phyloP scores from a whole-genome alignment of 2,113 vertebrate genomes.

The Anolis carolinensis region DNA sequence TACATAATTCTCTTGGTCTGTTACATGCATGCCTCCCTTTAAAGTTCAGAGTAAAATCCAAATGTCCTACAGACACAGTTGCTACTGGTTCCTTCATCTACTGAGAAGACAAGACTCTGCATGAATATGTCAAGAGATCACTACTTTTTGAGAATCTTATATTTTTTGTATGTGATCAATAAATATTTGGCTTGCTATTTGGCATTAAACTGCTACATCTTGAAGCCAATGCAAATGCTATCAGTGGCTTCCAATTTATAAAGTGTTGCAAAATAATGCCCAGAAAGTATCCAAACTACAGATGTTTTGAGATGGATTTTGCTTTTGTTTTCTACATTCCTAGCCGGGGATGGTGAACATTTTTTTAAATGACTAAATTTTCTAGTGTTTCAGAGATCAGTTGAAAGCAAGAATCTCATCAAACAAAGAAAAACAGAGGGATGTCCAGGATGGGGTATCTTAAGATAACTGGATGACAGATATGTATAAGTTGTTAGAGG shows the following conservation, averaged over 20 bases:
- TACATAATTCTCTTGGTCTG: background rate
- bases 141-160: no score
- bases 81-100: background rate
- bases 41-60: background rate
- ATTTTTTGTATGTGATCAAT: no score
- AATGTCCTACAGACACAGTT: background rate
- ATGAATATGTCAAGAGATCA: background rate
- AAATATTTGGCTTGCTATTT: background rate
- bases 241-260: background rate
- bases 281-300: conserved; percentile 25
- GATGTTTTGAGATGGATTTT: conserved; percentile 33
- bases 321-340: conserved; percentile 28
- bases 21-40: background rate
- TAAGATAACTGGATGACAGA: conserved; percentile 50
- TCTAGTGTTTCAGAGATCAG: conserved; percentile 57
- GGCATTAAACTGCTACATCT: background rate
- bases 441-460: conserved; percentile 38
- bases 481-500: conserved; percentile 42
- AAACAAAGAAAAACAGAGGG: conserved; percentile 41
- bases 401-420: conserved; percentile 46
- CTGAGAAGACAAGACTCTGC: background rate
- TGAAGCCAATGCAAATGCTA: background rate
- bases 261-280: background rate
- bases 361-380: conserved; percentile 25
- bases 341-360: conserved; percentile 47